Evolutionary conservation across 2,888 invertebrate species (phyloP), one percentile per base, ranked within the genome.

Genomic region (Lissocephala sabroskyi): DNA sequence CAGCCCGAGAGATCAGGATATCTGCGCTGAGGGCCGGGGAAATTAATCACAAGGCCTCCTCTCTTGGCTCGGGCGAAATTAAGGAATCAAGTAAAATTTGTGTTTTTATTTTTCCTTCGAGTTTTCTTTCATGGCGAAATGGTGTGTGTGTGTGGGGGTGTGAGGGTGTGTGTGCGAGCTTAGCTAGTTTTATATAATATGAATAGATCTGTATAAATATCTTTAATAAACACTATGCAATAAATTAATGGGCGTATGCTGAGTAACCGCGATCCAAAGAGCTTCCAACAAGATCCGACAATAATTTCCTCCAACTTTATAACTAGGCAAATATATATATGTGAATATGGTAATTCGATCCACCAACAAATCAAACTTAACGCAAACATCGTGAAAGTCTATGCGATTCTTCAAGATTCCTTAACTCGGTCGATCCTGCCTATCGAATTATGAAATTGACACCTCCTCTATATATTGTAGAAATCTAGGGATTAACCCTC

Each of bases 91-190:
- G 33, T 33, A 13, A n/a, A 33, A 35, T 36, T 17, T 29, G 18
- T 39, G 14, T 47, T 48, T 47, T 40, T 35, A 19, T 48, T 19
- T 49, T 70, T 66, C 61, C 52, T 68, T 61, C 16, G 35, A 14
- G 13, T 17, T 3, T 35, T 23, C 6, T 16, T 65, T 59, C 56
- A 63, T 57, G 52, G 56, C 48, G 41, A 57, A 59, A 45, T 47
- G 46, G n/a, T 40, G 7, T 23, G 3, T 23, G 23, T 23, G 7
- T 23, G 23, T 23, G 7, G 23, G n/a, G n/a, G n/a, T n/a, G n/a
- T n/a, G n/a, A n/a, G n/a, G n/a, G n/a, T n/a, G n/a, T n/a, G n/a
- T 32, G 45, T 62, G 59, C 60, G 36, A 40, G 19, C 58, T 41
- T 58, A 56, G 36, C 39, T 49, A 49, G 40, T 48, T 33, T 37